Percentiles rank a stretch among this genome's conserved stretches.
Evolutionary conservation across 1,140 invertebrate species (phyloP).

Genomic region (Procambarus clarkii): DNA sequence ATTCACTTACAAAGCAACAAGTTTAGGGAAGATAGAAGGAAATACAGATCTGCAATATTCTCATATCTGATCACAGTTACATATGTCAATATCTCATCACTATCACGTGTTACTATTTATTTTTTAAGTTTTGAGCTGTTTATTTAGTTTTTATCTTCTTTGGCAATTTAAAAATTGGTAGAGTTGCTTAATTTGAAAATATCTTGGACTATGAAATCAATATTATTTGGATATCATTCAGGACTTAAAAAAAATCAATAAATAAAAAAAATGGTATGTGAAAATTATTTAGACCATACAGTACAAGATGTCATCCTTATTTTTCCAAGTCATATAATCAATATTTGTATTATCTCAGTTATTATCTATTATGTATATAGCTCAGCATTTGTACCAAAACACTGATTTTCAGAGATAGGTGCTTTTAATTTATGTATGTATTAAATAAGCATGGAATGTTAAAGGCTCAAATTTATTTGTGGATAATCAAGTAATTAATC

Average conservation of each 20-base stretch:
- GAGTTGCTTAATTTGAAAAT: neutral
- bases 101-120: neutral
- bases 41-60: neutral
- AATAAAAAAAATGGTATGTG: neutral
- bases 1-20: neutral
- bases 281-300: neutral
- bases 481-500: neutral
- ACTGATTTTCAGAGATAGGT: neutral
- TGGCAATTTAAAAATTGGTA: neutral
- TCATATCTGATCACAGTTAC: neutral
- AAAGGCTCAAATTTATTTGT: neutral
- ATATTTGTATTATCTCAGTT: neutral
- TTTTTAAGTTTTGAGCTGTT: neutral
- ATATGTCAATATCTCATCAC: neutral
- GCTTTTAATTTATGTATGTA: neutral
- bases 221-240: neutral
- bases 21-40: neutral
- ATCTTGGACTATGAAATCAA: neutral
- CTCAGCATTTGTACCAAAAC: neutral
- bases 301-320: neutral
- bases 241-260: neutral
- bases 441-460: neutral
- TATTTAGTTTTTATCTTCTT: neutral
- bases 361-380: too few relatives aligned
- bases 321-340: neutral